Base-by-base conservation (phyloP, 2,888 invertebrate species). In the Acanthococcus lagerstroemiae region DNA sequence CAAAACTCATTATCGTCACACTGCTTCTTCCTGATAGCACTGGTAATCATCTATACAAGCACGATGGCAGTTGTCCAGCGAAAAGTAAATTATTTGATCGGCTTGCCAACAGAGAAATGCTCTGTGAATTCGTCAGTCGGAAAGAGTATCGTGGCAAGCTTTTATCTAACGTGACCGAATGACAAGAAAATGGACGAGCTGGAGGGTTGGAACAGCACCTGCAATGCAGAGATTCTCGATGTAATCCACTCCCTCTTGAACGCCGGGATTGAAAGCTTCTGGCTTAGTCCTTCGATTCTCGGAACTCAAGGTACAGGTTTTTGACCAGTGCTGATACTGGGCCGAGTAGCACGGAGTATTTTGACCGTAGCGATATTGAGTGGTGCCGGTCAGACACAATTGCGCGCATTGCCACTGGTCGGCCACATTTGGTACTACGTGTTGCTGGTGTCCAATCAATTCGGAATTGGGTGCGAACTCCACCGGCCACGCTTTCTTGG, bases 391-490 rank as follows among this genome's bases (percentile, higher is more conserved):
- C 21, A 72, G 65, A 37, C 72, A 84, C 68, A 76, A 74, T 71
- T 83, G 82, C 71, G 87, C 85, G 74, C 91, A 91, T 69, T 85
- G 68, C 71, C 71, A 72, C 86, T 80, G 30, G 84, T 84, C 68
- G 1, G 83, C 77, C 70, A 84, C 79, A 44, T 80, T 78, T 1
- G 83, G 75, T 67, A 87, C 76, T 72, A 81, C 82, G 70, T 81
- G 80, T 60, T 82, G 80, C 68, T 82, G 82, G 70, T 84, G 83
- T 15, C 86, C 84, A 65, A 87, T 81, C 70, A 92, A 76, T 70
- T 84, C 83, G 71, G 85, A 86, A 12, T 90, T 88, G 9, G 87
- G 84, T 60, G 86, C 85, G 71, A 83, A 81, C 73, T 90, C 90
- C 58, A 89, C 78, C 26, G 84, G 80, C 91, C 91, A 92, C 72